A percentile compares a stretch with the other conserved stretches of the same genome.
Conservation (phyloP, 2,797 vertebrate species). For the Columba guinea region DNA sequence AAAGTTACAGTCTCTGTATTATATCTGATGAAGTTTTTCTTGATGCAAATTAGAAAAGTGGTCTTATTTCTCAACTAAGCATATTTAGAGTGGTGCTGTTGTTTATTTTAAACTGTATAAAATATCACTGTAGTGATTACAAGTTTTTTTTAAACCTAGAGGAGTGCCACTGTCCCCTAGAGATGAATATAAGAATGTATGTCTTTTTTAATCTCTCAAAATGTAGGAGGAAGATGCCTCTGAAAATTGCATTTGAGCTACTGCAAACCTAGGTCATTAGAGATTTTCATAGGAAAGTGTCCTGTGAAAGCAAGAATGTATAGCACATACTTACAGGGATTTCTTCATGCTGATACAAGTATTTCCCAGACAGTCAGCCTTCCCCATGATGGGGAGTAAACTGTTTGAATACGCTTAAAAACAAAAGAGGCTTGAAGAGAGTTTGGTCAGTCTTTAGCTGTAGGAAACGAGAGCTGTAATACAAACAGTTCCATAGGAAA, state of each 20-base stretch:
- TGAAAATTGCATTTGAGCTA: background rate
- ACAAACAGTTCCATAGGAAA: background rate
- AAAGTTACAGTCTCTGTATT: background rate
- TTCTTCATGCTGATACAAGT: background rate
- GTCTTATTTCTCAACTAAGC: background rate
- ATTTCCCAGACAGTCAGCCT: background rate
- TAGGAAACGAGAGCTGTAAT: background rate
- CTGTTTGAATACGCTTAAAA: background rate
- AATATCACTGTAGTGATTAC: background rate
- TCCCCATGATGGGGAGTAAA: background rate
- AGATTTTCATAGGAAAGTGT: background rate
- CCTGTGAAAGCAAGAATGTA: background rate
- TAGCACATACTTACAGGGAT: background rate
- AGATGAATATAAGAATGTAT: background rate
- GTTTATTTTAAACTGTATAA: background rate
- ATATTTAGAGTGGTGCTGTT: background rate
- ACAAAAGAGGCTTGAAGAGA: background rate
- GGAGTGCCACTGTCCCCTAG: background rate
- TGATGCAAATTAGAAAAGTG: background rate
- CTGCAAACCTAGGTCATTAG: background rate
- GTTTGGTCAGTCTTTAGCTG: background rate
- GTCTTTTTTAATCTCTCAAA: background rate
- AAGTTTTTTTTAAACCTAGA: background rate
- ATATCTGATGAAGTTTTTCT: background rate
- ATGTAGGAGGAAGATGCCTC: background rate